Base-by-base conservation (phyloP, 2,888 invertebrate genomes). In the Seira ritae region DNA sequence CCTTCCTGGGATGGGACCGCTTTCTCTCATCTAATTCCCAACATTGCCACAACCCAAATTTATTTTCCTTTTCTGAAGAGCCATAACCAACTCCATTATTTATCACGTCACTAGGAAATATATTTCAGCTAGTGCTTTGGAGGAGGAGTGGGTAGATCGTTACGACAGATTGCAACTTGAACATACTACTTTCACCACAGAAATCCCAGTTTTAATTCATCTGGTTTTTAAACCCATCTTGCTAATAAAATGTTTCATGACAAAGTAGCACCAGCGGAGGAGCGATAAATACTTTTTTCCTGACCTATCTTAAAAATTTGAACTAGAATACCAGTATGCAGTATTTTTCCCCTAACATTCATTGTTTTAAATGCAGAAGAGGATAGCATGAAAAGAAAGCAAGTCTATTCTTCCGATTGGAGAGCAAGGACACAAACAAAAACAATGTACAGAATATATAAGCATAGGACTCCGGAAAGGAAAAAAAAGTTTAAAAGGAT, bases 1-100 rank as follows among this genome's bases (percentile, higher is more conserved):
- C 83, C 83, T 83, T 83, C 83, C 83, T 83, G 83, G 78, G 83
- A 83, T 83, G 83, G 83, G 78, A 83, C 83, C 78, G 74, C 68
- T 83, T 83, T 76, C 42, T 68, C 60, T 55, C 72, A 37, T 15
- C 68, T 15, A 62, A 23, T 46, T 74, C 69, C 60, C 74, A 65
- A 17, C 55, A 31, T 55, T 55, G 55, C 55, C 55, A 55, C 55
- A 55, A 12, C 55, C 55, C 55, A 55, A 55, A 55, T 55, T 55
- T 55, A 55, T 55, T 55, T 55, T 17, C 55, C 55, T 55, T 55
- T 55, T 55, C 17, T 55, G 55, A 17, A 55, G 55, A 55, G 55
- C 55, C 55, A 55, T 55, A 55, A 55, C 55, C 3, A 55, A 55
- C 55, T n/a, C 55, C 17, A 55, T 55, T 55, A n/a, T 55, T 55